Evolutionary conservation across 2,797 vertebrate genomes (phyloP), one percentile per base, ranked within the genome.

Genomic region (Centroberyx gerrardi): DNA sequence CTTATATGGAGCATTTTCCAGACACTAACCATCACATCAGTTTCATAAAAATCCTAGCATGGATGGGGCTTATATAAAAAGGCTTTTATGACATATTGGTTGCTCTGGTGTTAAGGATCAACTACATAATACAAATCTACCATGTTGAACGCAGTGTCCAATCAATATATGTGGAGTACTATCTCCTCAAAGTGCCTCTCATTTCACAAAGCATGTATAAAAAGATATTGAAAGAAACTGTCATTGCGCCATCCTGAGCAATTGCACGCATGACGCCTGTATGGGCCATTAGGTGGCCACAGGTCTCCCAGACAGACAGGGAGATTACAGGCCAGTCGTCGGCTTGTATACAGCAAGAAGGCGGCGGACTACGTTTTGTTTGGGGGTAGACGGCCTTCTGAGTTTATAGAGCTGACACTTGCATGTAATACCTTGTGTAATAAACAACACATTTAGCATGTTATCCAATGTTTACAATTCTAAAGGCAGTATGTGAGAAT

Each of bases 221-320:
- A 84, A 82, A 84, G 61, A 88, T 86, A 88, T 78, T 90, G 88
- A 92, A 90, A 88, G 84, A 88, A 44, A 85, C 88, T 87, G 84
- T 89, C 84, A 86, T 91, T 91, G 89, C 84, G 14, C 90, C 86
- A 88, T 90, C 77, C 83, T 69, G 70, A 85, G 84, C 85, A 90
- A 94, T 90, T 91, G 86, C 82, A 85, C 36, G 78, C 84, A 87
- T 81, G 90, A 93, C 90, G 91, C 93, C 93, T 88, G 91, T 85
- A 72, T 76, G 90, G 90, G 87, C 89, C 89, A 93, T 94, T 93
- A 92, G 90, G 83, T 90, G 90, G 88, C 92, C 92, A 53, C 91
- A 92, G 88, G 89, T 88, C 90, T 91, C 85, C 84, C 59, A 76
- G 78, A 92, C 88, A 93, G 91, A 93, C 93, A 3, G 59, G 46